A percentile compares a stretch with the other conserved stretches of the same genome.
These are phyloP conservation scores for Geotria australis DNA, from an alignment of 2,797 vertebrate genomes.

Conservation along the genomic window DNA sequence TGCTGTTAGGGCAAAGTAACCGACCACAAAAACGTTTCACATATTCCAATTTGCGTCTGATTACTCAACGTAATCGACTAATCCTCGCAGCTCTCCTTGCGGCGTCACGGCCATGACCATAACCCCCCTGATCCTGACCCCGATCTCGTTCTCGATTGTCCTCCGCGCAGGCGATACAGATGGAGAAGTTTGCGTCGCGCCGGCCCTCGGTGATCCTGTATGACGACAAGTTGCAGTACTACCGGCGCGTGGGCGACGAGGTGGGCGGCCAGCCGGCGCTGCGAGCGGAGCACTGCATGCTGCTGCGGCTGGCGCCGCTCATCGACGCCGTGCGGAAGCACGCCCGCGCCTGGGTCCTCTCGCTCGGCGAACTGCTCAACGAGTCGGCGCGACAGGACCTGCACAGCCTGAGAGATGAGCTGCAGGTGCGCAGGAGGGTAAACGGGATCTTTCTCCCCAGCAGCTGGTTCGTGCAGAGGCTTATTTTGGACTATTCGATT, in stretches of 20 bases:
- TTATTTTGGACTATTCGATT: too few species aligned
- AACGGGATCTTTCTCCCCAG: too few species aligned
- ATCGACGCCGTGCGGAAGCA: conserved; percentile 21
- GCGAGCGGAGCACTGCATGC: conserved; percentile 29
- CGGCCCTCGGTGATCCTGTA: conserved; percentile 32
- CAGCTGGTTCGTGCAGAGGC: too few species aligned
- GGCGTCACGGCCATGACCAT: too few species aligned
- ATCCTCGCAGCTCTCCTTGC: too few species aligned
- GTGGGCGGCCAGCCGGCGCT: conserved; percentile 17
- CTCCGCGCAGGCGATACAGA: conserved; percentile 7
- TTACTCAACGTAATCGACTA: too few species aligned
- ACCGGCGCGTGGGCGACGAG: conserved; percentile 18
- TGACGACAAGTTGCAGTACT: conserved; percentile 50
- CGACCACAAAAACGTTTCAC: too few species aligned
- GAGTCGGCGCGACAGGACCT: conserved; percentile 35
- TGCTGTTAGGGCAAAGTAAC: too few species aligned
- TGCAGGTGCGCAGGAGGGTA: conserved; percentile 17
- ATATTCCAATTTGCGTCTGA: too few species aligned
- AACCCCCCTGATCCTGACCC: too few species aligned
- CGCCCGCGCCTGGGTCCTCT: conserved; percentile 32
- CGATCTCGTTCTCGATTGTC: too few species aligned
- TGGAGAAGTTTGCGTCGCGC: conserved; percentile 40
- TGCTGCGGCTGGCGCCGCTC: conserved; percentile 34
- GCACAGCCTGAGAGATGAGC: conserved; percentile 21
- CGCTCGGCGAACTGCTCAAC: conserved; percentile 38